These are phyloP conservation scores for Aporophyla lueneburgensis DNA, from an alignment of 2,888 invertebrate species.

Conservation along the genomic window DNA sequence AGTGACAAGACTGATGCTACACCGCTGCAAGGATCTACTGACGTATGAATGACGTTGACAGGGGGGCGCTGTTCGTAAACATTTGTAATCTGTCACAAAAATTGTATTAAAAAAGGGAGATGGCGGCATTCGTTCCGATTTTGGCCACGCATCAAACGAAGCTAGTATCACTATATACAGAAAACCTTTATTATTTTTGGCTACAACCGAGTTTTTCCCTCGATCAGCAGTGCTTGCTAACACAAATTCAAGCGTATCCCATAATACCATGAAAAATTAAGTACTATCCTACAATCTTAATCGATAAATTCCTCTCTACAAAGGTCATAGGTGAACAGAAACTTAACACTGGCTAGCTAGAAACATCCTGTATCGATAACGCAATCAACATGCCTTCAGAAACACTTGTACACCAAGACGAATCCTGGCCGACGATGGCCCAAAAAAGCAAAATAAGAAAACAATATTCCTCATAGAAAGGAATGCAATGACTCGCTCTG, in stretches of 20 bases:
- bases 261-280: conserved; percentile 18
- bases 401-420: conserved; percentile 86
- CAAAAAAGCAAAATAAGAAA: conserved; percentile 64
- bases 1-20: not conserved
- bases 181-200: not conserved
- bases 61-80: not conserved
- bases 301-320: conserved; percentile 40
- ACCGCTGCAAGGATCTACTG: not conserved
- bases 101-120: not conserved
- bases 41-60: not conserved
- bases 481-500: conserved; percentile 66
- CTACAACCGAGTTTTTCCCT: not conserved
- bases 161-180: not conserved
- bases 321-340: conserved; percentile 48
- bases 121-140: not conserved
- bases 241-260: not conserved
- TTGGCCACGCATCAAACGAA: not conserved
- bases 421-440: conserved; percentile 76
- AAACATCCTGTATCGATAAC: conserved; percentile 74
- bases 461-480: conserved; percentile 53
- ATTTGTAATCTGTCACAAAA: no score
- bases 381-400: conserved; percentile 69
- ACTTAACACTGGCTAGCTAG: conserved; percentile 31
- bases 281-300: conserved; percentile 37
- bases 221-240: not conserved